Base-by-base conservation (phyloP, 2,113 vertebrate genomes). In the Leucosticte australis region DNA sequence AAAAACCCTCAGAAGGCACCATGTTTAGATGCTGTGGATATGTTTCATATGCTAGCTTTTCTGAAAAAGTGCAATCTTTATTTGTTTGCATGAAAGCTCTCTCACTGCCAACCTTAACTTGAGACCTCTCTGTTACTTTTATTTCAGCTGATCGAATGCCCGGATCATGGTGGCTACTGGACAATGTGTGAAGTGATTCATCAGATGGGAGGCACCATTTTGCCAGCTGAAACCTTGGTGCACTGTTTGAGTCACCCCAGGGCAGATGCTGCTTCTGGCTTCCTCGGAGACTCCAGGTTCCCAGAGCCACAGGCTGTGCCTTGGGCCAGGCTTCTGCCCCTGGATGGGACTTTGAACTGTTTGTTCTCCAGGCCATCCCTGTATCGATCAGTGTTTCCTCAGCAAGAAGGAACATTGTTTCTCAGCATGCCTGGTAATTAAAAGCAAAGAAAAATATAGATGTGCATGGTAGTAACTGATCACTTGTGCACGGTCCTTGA, bases 161-260 rank as follows among this genome's bases (percentile, higher is more conserved):
- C 98, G 9, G 99, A 99, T 94, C 97, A 98, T 5, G 18, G 94
- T n/a, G 98, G 99, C 5, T 98, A 98, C 91, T 98, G 98, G 93
- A 98, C 97, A 9, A 78, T 99, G 47, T 95, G 96, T 52, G 98
- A 98, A 41, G 80, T 98, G 55, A 94, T 99, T 42, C 47, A 53
- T 33, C 96, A 87, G 15, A 78, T 95, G 7, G 98, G 98, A 44
- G 99, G 99, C 83, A 98, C 97, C 81, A 78, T 99, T 89, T 94
- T 99, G 79, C 98, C 98, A 0, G 73, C 98, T 16, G 98, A 98
- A 39, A 87, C 96, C 17, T 96, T 99, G 81, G 92, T 96, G 57
- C 95, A 67, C 18, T 64, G 70, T 63, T 62, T 83, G 47, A 42
- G 53, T 24, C 92, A 68, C 27, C 59, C 57, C 17, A 28, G 39